A percentile compares a stretch with the other conserved stretches of the same genome.
phyloP scores from a whole-genome alignment of 2,888 invertebrate species.

The Ophioninae sp. region DNA sequence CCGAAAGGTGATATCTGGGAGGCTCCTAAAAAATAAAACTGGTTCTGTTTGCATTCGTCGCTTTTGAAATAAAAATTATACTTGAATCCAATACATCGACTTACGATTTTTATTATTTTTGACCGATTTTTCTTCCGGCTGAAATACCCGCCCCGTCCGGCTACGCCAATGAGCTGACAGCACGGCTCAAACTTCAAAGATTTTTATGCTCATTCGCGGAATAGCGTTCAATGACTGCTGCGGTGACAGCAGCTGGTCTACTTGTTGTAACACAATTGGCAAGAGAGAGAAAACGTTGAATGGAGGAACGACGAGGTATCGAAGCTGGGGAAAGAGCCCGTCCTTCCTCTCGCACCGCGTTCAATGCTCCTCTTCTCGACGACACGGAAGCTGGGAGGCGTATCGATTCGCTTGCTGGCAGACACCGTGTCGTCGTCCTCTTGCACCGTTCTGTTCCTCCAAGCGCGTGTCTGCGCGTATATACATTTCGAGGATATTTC shows the following conservation, averaged over 20 bases:
- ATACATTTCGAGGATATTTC: neutral
- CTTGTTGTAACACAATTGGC: slow-evolving; percentile 40
- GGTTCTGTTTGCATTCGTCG: no score
- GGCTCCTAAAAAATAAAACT: no score
- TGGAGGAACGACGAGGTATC: slow-evolving; percentile 16
- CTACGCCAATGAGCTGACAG: neutral
- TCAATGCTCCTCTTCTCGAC: slow-evolving; percentile 44
- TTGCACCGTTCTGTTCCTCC: slow-evolving; percentile 48
- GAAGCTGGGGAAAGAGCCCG: slow-evolving; percentile 48
- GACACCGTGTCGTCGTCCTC: slow-evolving; percentile 62
- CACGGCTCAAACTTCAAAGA: neutral
- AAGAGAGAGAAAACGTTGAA: neutral
- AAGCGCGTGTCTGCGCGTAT: slow-evolving; percentile 22
- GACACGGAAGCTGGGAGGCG: slow-evolving; percentile 65
- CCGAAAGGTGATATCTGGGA: no score
- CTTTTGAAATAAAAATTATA: no score
- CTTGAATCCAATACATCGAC: no score
- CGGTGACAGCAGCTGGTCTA: slow-evolving; percentile 33
- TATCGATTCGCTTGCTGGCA: slow-evolving; percentile 67
- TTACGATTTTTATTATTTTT: no score
- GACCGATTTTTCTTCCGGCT: no score
- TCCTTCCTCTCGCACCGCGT: slow-evolving; percentile 39
- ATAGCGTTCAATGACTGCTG: slow-evolving; percentile 3
- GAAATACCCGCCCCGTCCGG: no score
- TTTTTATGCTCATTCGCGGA: neutral